Conservation (phyloP, 2,888 invertebrate genomes). For the Eulithis prunata region DNA sequence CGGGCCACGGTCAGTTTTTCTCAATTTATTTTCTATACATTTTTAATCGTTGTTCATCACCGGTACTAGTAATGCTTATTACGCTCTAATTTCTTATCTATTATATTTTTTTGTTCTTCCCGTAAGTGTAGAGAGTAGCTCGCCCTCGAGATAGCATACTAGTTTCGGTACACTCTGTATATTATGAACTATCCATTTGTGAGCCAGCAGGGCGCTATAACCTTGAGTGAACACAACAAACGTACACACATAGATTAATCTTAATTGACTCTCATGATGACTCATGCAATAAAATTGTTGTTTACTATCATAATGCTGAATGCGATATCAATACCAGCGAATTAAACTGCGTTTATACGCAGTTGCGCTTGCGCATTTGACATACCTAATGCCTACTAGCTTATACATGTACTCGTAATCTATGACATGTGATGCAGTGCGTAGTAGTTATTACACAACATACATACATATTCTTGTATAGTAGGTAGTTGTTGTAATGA, state of each 20-base stretch:
- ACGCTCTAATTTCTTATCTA: too few species aligned
- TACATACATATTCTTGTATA: too few species aligned
- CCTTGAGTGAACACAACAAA: slow-evolving; percentile 37
- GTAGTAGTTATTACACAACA: slow-evolving; percentile 3
- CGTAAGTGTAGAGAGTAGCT: too few species aligned
- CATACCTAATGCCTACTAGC: slow-evolving; percentile 12
- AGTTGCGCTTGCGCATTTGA: slow-evolving; percentile 23
- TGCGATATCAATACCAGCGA: slow-evolving; percentile 30
- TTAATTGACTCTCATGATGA: slow-evolving; percentile 42
- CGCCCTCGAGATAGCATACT: too few species aligned
- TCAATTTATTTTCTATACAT: too few species aligned
- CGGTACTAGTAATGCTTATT: too few species aligned
- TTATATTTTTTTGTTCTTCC: too few species aligned
- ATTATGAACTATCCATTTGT: slow-evolving; percentile 16
- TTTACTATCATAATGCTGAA: slow-evolving; percentile 38
- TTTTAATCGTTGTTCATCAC: too few species aligned
- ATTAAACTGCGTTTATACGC: slow-evolving; percentile 25
- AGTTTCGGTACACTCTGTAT: too few species aligned
- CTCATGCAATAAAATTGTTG: slow-evolving; percentile 39
- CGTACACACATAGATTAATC: slow-evolving; percentile 30
- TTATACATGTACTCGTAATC: slow-evolving; percentile 2
- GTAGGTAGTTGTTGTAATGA: slow-evolving; percentile 1
- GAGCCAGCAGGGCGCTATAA: slow-evolving; percentile 28
- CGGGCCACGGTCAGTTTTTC: slow-evolving; percentile 4
- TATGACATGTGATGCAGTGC: slow-evolving; percentile 13